Conservation (phyloP, 2,888 invertebrate species). For the Macrophya annulata region DNA sequence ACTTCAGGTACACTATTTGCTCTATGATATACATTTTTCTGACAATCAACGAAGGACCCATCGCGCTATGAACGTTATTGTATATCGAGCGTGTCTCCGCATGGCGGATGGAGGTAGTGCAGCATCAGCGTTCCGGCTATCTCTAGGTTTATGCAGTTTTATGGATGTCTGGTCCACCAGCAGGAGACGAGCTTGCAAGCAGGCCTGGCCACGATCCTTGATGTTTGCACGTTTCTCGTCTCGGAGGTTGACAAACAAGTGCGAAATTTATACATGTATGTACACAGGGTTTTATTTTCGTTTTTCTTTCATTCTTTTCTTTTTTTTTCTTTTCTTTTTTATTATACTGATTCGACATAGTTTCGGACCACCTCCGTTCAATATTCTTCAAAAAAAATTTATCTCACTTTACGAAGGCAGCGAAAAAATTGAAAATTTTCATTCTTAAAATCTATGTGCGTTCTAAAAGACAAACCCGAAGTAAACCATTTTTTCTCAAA, state of each 20-base stretch:
- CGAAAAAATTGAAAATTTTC: background rate
- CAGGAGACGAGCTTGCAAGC: conserved; percentile 33
- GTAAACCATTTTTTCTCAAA: background rate
- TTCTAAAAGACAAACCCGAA: background rate
- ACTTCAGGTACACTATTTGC: background rate
- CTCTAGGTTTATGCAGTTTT: conserved; percentile 46
- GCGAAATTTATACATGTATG: background rate
- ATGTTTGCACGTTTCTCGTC: conserved; percentile 40
- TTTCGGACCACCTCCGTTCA: background rate
- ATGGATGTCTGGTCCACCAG: conserved; percentile 47
- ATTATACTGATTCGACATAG: background rate
- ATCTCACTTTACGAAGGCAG: background rate
- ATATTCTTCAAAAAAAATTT: background rate
- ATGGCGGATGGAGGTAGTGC: conserved; percentile 34
- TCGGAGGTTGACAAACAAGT: conserved; percentile 33
- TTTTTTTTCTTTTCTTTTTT: too few species aligned
- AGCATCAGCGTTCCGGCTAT: conserved; percentile 50
- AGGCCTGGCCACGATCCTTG: conserved; percentile 42
- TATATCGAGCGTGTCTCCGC: conserved; percentile 50
- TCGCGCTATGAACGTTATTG: conserved; percentile 29
- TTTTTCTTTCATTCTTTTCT: too few species aligned
- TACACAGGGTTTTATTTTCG: background rate
- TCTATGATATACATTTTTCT: conserved; percentile 5
- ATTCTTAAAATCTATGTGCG: background rate
- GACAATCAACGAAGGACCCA: conserved; percentile 1